Evolutionary conservation across 2,797 vertebrate genomes (phyloP).

Genomic region (Notoglanidium macrostoma): DNA sequence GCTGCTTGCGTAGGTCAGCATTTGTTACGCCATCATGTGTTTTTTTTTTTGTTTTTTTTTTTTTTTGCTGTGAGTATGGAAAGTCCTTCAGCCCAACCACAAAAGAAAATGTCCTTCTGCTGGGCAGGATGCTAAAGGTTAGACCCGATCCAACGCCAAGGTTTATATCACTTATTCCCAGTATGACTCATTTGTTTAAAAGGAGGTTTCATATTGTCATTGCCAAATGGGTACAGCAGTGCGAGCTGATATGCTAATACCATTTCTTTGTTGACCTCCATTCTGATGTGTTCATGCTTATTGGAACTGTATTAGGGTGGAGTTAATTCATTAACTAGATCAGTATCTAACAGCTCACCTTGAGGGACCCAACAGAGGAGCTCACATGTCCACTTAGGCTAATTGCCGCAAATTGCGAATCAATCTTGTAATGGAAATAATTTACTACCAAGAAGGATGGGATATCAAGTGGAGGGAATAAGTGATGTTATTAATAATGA

Average conservation of each 20-base stretch:
- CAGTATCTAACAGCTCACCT: slow-evolving; percentile 20
- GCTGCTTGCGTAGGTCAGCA: slow-evolving; percentile 2
- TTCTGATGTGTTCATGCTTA: not conserved
- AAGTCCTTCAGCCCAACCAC: slow-evolving; percentile 19
- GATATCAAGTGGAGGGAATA: slow-evolving; percentile 21
- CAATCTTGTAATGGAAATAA: slow-evolving; percentile 26
- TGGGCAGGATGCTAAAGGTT: slow-evolving; percentile 15
- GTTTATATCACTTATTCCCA: not conserved
- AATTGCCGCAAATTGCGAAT: slow-evolving; percentile 34
- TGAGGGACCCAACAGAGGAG: slow-evolving; percentile 27
- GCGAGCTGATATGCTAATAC: slow-evolving; percentile 18
- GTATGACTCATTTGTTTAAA: slow-evolving; percentile 33
- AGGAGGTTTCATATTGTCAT: not conserved
- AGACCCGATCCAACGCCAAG: slow-evolving; percentile 13
- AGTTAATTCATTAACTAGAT: slow-evolving; percentile 37
- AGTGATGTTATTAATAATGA: slow-evolving; percentile 20
- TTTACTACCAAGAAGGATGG: not conserved
- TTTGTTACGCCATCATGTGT: slow-evolving; percentile 22
- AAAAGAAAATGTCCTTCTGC: slow-evolving; percentile 2
- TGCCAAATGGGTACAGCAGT: slow-evolving; percentile 5
- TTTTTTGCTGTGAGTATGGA: slow-evolving; percentile 28
- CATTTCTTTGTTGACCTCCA: not conserved
- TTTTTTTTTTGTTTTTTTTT: slow-evolving; percentile 21
- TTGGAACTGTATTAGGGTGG: not conserved
- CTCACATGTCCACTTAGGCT: slow-evolving; percentile 22